These are phyloP conservation scores for Anabacerthia variegaticeps DNA, from an alignment of 2,797 vertebrate genomes.

Conservation along the genomic window DNA sequence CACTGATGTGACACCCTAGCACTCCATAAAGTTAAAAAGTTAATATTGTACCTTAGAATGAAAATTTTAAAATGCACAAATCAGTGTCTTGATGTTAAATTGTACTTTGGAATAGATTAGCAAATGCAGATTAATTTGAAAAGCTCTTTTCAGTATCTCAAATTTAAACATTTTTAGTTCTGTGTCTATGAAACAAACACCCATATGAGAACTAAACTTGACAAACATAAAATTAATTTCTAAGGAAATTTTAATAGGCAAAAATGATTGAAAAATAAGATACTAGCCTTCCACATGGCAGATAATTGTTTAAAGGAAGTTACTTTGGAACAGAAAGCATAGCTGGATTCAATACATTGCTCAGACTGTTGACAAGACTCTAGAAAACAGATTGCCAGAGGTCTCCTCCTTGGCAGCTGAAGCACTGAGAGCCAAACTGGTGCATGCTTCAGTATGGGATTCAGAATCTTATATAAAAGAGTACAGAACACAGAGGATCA, in stretches of 20 bases:
- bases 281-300: not conserved
- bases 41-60: not conserved
- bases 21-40: not conserved
- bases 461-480: not conserved
- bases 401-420: not conserved
- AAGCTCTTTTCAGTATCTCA: not conserved
- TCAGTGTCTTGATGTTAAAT: not conserved
- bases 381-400: not conserved
- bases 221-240: not conserved
- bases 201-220: not conserved
- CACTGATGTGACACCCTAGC: not conserved
- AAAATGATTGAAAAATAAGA: not conserved
- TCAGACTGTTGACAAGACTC: not conserved
- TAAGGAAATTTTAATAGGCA: not conserved
- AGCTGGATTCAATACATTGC: not conserved
- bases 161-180: not conserved
- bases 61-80: not conserved
- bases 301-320: not conserved
- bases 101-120: not conserved
- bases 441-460: accelerated
- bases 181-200: not conserved
- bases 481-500: not conserved
- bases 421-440: not conserved
- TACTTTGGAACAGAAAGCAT: not conserved
- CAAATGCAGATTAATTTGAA: not conserved